phyloP scores from a whole-genome alignment of 2,797 vertebrate genomes.

The Cuculus canorus region DNA sequence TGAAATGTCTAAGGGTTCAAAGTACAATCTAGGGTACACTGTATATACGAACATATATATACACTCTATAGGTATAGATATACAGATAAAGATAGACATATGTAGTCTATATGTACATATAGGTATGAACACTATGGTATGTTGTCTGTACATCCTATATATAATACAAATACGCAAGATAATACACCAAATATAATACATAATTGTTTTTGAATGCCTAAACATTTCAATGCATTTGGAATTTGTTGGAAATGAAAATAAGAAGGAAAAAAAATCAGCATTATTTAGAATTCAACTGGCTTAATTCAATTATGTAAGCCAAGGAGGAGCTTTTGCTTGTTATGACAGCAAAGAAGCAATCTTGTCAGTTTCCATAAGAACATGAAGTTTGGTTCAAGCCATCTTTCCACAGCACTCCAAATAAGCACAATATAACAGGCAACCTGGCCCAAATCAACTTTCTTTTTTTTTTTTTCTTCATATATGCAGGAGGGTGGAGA shows the following conservation, averaged over 20 bases:
- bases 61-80: background rate
- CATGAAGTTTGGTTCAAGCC: background rate
- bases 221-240: background rate
- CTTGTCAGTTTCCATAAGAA: background rate
- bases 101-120: background rate
- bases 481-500: rapidly evolving
- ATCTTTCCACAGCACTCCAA: background rate
- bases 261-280: background rate
- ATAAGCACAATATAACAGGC: background rate
- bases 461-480: background rate
- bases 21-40: background rate
- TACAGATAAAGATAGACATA: background rate
- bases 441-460: background rate
- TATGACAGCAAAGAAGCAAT: background rate
- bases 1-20: background rate
- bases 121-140: background rate
- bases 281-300: background rate
- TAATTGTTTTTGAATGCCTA: background rate
- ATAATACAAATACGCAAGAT: too few relatives aligned
- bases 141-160: background rate
- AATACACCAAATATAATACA: too few relatives aligned
- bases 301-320: background rate
- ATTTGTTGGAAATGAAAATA: background rate
- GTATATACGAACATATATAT: too few relatives aligned
- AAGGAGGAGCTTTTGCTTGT: background rate